These are phyloP conservation scores for Falco rusticolus DNA, from an alignment of 2,797 vertebrate genomes.

Conservation along the genomic window DNA sequence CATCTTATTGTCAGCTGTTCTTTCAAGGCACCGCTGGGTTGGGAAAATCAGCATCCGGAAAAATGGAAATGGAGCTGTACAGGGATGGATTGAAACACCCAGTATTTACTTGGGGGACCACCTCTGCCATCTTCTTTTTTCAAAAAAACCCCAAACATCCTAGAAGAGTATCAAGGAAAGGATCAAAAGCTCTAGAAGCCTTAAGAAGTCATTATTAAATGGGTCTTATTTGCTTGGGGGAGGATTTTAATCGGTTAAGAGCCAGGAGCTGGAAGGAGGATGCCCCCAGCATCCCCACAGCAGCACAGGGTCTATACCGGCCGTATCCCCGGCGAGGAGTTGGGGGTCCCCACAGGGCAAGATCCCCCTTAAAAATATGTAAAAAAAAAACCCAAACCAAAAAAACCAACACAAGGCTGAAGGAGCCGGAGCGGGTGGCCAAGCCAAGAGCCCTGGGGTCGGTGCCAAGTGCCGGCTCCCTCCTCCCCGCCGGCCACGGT, in stretches of 20 bases:
- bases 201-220: neutral
- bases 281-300: neutral
- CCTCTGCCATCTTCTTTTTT: neutral
- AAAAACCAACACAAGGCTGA: neutral
- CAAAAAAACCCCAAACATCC: neutral
- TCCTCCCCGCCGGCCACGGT: constrained; percentile 69
- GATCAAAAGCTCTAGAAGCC: neutral
- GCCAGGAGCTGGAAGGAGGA: neutral
- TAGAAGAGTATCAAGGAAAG: neutral
- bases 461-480: constrained; percentile 65
- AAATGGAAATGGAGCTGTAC: neutral
- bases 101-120: neutral
- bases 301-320: neutral
- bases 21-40: neutral
- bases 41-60: fast-evolving
- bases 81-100: neutral
- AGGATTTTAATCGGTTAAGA: neutral
- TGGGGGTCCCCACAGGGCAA: neutral
- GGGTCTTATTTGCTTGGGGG: neutral
- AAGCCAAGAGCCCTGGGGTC: constrained; percentile 63
- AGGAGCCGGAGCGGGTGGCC: constrained; percentile 2
- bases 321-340: fast-evolving
- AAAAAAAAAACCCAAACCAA: neutral
- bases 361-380: neutral
- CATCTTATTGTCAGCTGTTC: neutral